phyloP scores from a whole-genome alignment of 2,113 vertebrate genomes.

The Protobothrops mucrosquamatus region DNA sequence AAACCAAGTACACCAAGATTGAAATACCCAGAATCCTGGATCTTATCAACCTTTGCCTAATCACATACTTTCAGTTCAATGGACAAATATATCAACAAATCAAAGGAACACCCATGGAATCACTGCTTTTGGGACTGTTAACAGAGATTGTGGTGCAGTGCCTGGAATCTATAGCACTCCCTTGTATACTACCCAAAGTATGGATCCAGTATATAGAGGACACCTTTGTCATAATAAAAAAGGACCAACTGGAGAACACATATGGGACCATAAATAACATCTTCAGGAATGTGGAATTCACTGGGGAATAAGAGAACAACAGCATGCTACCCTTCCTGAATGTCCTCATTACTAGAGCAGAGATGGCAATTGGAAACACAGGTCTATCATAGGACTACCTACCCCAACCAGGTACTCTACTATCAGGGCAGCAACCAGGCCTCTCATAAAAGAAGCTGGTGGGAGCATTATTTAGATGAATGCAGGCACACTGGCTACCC shows the following conservation, averaged over 20 bases:
- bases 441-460: no score
- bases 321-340: no score
- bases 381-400: no score
- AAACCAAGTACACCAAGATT: neutral
- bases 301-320: no score
- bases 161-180: neutral
- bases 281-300: neutral
- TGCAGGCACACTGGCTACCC: no score
- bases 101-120: neutral
- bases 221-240: neutral
- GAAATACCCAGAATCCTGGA: neutral
- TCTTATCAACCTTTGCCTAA: neutral
- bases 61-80: neutral
- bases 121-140: neutral
- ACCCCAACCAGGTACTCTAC: no score
- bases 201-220: no score
- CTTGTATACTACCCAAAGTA: neutral
- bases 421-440: no score
- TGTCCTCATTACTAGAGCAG: no score
- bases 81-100: neutral
- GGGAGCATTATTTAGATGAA: no score
- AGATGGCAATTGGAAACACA: no score
- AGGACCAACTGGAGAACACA: neutral
- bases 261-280: neutral
- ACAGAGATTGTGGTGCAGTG: neutral